These are phyloP conservation scores for Panorpa germanica DNA, from an alignment of 2,888 invertebrate species.

Conservation along the genomic window DNA sequence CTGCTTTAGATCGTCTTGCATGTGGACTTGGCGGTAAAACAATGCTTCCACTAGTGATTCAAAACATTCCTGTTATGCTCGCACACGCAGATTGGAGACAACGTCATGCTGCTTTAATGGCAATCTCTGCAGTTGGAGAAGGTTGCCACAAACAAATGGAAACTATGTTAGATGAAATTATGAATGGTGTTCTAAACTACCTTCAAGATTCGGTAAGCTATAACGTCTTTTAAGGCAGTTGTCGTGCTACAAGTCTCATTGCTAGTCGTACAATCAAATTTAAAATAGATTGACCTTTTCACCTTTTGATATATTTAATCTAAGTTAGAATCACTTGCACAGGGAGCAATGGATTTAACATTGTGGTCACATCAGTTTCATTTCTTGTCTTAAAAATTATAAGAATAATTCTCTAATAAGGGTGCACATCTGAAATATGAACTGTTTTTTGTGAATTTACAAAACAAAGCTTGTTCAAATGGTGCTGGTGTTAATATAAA, in stretches of 20 bases:
- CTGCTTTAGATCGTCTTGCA: conserved; percentile 90
- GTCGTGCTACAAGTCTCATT: no score
- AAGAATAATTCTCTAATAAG: no score
- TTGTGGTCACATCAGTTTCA: no score
- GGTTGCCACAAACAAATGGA: conserved; percentile 99
- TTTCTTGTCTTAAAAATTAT: no score
- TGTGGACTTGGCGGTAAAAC: conserved; percentile 88
- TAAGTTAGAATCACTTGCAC: conserved; percentile 2
- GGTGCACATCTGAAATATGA: no score
- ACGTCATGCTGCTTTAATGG: conserved; percentile 96
- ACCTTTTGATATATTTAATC: not conserved
- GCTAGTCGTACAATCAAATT: no score
- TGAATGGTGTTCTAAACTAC: conserved; percentile 76
- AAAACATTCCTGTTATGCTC: conserved; percentile 74
- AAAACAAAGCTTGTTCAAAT: no score
- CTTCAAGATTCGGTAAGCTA: conserved; percentile 58
- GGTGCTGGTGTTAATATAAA: no score
- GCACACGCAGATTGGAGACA: conserved; percentile 66
- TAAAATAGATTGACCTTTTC: no score
- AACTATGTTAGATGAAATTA: conserved; percentile 76
- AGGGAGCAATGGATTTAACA: conserved; percentile 9
- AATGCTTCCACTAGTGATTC: conserved; percentile 75
- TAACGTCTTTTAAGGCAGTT: not conserved
- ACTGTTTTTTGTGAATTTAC: no score
- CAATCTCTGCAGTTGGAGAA: conserved; percentile 94